Base-by-base conservation (phyloP, 2,113 vertebrate species). In the Lagopus muta region DNA sequence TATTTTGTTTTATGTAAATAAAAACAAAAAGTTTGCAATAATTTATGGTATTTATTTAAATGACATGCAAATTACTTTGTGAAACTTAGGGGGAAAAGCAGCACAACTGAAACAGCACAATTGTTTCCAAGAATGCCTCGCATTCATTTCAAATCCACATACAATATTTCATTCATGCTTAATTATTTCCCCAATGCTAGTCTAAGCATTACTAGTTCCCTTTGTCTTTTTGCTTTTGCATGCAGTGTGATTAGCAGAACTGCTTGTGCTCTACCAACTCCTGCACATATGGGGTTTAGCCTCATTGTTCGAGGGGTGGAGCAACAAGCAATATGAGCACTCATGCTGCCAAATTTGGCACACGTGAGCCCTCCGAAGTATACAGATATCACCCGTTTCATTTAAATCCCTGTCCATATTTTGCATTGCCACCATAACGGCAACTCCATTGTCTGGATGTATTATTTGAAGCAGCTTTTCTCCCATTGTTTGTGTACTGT, bases 181-280 rank as follows among this genome's bases (percentile, higher is more conserved):
- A 92, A 96, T 96, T 92, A 91, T 95, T 94, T 95, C 74, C 92
- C 95, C 92, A 82, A 66, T 28, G 93, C 83, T 92, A 85, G 67
- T 71, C 66, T 85, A 78, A 89, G 92, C 82, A 13, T 78, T 96
- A 78, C 92, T 69, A 66, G 61, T 92, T 88, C 87, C 87, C 92
- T 97, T 97, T 97, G 97, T 97, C 95, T 95, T 45, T 67, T 91
- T 93, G 75, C 55, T 95, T 94, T 95, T 89, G 96, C 93, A 83
- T 58, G 82, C 90, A 79, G 66, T 7, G 1, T 87, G 96, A 89
- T 96, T 94, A 95, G 89, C 88, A 58, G 69, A 94, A 90, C 76
- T 71, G 47, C 93, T 77, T 94, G 81, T 71, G 81, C 75, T 75
- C 50, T 73, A 82, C 91, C 75, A 75, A 72, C 93, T 83, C 88